These are phyloP conservation scores for Colossoma macropomum DNA, from an alignment of 2,113 vertebrate species.

Conservation along the genomic window DNA sequence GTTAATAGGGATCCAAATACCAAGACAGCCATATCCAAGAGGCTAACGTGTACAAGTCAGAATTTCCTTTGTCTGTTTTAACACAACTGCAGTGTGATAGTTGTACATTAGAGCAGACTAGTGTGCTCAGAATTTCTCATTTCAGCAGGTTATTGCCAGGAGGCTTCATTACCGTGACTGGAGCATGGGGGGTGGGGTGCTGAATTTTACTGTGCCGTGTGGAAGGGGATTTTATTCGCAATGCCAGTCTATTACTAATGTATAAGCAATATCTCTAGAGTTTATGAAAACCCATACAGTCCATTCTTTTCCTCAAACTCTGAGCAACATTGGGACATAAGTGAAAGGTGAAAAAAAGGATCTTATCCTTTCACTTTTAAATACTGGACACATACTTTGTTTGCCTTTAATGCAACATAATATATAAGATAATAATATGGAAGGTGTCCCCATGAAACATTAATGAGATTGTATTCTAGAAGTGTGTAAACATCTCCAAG, in stretches of 20 bases:
- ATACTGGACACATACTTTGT: constrained; percentile 9
- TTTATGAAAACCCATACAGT: constrained; percentile 29
- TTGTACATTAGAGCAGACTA: not conserved
- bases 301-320: not conserved
- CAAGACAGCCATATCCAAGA: not conserved
- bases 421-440: constrained; percentile 3
- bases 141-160: constrained; percentile 14
- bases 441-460: constrained; percentile 3
- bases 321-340: constrained; percentile 5
- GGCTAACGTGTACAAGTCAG: not conserved
- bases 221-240: constrained; percentile 14
- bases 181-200: not conserved
- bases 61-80: not conserved
- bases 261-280: constrained; percentile 44
- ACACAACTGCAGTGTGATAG: not conserved
- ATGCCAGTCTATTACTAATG: constrained; percentile 39
- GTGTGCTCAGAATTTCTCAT: constrained; percentile 1
- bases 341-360: constrained; percentile 12
- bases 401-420: constrained; percentile 30
- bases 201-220: constrained; percentile 9
- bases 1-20: not conserved
- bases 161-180: constrained; percentile 20
- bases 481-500: constrained; percentile 7
- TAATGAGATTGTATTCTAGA: constrained; percentile 4
- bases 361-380: constrained; percentile 25